Percentiles rank a stretch among this genome's conserved stretches.
These are phyloP conservation scores for Neodiprion pinetum DNA, from an alignment of 1,140 invertebrate species.

Conservation along the genomic window DNA sequence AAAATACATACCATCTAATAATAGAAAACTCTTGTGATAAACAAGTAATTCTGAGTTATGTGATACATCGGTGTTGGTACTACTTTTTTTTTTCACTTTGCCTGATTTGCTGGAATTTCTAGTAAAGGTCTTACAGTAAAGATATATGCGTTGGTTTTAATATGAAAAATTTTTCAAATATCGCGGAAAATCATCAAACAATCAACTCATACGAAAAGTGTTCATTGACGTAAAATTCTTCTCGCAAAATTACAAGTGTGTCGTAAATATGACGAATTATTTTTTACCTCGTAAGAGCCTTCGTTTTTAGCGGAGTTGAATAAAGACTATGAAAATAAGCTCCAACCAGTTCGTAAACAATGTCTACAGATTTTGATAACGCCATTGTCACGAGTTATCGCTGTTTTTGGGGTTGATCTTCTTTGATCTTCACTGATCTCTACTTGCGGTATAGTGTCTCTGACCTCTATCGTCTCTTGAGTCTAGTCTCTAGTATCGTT, in stretches of 20 bases:
- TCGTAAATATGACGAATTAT: background rate
- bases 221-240: slow-evolving; percentile 14
- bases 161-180: background rate
- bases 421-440: too few relatives aligned
- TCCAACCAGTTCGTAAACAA: slow-evolving; percentile 67
- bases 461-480: too few relatives aligned
- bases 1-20: slow-evolving; percentile 11
- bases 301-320: slow-evolving; percentile 73
- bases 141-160: slow-evolving; percentile 17
- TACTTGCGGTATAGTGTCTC: too few relatives aligned
- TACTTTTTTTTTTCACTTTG: background rate
- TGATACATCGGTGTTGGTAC: slow-evolving; percentile 28
- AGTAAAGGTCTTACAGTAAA: slow-evolving; percentile 21
- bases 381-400: slow-evolving; percentile 59
- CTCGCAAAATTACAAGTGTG: background rate
- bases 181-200: slow-evolving; percentile 18
- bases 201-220: slow-evolving; percentile 11
- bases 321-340: slow-evolving; percentile 75
- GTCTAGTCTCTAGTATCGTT: too few relatives aligned
- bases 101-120: too few relatives aligned
- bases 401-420: too few relatives aligned
- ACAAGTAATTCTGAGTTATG: slow-evolving; percentile 29
- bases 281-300: slow-evolving; percentile 75
- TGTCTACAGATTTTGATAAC: slow-evolving; percentile 68
- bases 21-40: background rate